phyloP scores from a whole-genome alignment of 2,797 vertebrate genomes.

The Sus cebifrons region DNA sequence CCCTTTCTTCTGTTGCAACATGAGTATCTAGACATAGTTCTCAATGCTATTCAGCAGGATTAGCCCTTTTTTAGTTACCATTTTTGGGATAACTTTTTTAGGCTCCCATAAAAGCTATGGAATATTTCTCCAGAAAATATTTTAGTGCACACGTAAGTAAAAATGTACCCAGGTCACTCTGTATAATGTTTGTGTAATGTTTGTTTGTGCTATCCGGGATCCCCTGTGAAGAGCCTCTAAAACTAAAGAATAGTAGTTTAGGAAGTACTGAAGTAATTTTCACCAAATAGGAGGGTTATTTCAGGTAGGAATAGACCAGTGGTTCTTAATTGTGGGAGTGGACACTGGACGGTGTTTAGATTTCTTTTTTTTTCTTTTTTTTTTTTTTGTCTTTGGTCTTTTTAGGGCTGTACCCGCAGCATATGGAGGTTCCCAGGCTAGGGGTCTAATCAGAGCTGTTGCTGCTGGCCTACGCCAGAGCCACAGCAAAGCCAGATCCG shows the following conservation, averaged over 20 bases:
- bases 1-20: no score
- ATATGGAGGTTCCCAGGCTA: no score
- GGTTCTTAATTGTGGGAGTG: slow-evolving; percentile 58
- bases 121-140: slow-evolving; percentile 41
- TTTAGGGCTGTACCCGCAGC: no score
- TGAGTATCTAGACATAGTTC: no score
- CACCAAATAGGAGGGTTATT: slow-evolving; percentile 67
- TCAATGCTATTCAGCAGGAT: no score
- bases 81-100: slow-evolving; percentile 68
- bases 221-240: slow-evolving; percentile 11
- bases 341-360: neutral
- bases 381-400: no score
- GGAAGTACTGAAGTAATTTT: slow-evolving; percentile 69
- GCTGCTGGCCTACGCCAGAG: no score
- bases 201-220: neutral
- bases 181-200: neutral
- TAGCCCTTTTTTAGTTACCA: slow-evolving; percentile 31
- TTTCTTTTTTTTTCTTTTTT: no score
- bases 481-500: no score
- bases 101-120: slow-evolving; percentile 40
- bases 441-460: no score
- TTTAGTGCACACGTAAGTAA: neutral
- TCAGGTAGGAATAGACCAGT: slow-evolving; percentile 70
- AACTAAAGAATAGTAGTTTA: slow-evolving; percentile 47
- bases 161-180: slow-evolving; percentile 20